A percentile compares a stretch with the other conserved stretches of the same genome.
phyloP scores from a whole-genome alignment of 1,140 invertebrate species.

The Macrobrachium rosenbergii region DNA sequence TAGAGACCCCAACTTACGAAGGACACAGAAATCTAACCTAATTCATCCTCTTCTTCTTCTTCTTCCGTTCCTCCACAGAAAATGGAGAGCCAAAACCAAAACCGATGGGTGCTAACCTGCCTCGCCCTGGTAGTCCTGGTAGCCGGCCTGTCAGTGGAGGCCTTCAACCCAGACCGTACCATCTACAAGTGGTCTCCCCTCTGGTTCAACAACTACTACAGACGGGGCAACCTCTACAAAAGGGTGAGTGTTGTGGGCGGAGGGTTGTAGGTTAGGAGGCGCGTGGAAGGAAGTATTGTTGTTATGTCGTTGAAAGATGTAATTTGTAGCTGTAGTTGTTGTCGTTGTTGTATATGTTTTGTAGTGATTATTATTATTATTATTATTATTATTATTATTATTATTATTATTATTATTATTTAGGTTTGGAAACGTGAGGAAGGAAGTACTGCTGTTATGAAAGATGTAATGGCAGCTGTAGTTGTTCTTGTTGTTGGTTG shows the following conservation, averaged over 20 bases:
- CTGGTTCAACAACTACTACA: conserved; percentile 64
- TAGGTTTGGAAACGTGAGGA: too few relatives aligned
- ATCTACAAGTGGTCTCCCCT: conserved; percentile 66
- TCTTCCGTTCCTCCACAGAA: background rate
- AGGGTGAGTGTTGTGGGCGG: conserved; percentile 51
- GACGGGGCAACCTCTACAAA: conserved; percentile 53
- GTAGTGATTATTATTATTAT: background rate
- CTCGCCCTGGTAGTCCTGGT: conserved; percentile 35
- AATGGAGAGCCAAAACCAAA: background rate
- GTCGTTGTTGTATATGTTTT: too few relatives aligned
- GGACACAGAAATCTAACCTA: too few relatives aligned
- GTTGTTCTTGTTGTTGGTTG: too few relatives aligned
- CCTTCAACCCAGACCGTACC: conserved; percentile 61
- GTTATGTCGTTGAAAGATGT: too few relatives aligned
- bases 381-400: conserved; percentile 11
- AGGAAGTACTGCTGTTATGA: too few relatives aligned
- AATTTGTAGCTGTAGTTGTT: too few relatives aligned
- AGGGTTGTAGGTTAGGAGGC: too few relatives aligned
- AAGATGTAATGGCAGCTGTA: too few relatives aligned
- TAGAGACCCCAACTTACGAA: too few relatives aligned
- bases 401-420: conserved; percentile 2
- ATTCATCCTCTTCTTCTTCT: background rate
- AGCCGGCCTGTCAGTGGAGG: background rate
- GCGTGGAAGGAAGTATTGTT: too few relatives aligned
- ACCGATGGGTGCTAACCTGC: background rate